phyloP scores from a whole-genome alignment of 2,113 vertebrate species.

The Percopsis transmontana region DNA sequence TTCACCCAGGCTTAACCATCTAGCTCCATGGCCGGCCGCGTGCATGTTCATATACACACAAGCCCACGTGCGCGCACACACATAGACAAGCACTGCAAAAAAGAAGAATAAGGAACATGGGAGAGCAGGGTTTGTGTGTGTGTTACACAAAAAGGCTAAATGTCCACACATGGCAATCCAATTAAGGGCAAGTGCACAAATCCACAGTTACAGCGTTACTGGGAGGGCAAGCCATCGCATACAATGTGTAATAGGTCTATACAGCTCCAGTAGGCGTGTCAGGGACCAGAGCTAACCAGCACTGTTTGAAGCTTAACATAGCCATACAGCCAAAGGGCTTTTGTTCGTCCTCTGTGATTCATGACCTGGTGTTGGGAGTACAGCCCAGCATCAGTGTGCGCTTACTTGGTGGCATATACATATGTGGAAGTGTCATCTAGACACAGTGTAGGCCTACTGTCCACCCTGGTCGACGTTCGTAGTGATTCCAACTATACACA shows the following conservation, averaged over 20 bases:
- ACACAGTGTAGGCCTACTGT: conserved; percentile 25
- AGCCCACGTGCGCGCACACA: conserved; percentile 26
- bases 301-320: conserved; percentile 38
- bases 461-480: conserved; percentile 9
- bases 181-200: conserved; percentile 41
- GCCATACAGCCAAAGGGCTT: conserved; percentile 27
- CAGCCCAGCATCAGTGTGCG: conserved; percentile 28
- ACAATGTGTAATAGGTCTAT: conserved; percentile 21
- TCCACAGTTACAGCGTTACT: conserved; percentile 25
- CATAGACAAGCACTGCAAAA: conserved; percentile 30
- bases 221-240: conserved; percentile 2
- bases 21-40: conserved; percentile 41
- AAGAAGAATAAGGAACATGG: conserved; percentile 13
- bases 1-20: conserved; percentile 58
- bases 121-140: conserved; percentile 17
- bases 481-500: conserved; percentile 18
- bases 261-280: conserved; percentile 22
- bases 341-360: conserved; percentile 47
- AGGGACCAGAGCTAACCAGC: conserved; percentile 28
- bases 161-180: conserved; percentile 55
- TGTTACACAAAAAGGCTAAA: conserved; percentile 39
- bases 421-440: conserved; percentile 18
- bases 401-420: conserved; percentile 11
- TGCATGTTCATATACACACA: not conserved
- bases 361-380: conserved; percentile 32